Percentiles rank a stretch among this genome's conserved stretches.
Conservation (phyloP, 2,113 vertebrate genomes). For the Pristiophorus japonicus region DNA sequence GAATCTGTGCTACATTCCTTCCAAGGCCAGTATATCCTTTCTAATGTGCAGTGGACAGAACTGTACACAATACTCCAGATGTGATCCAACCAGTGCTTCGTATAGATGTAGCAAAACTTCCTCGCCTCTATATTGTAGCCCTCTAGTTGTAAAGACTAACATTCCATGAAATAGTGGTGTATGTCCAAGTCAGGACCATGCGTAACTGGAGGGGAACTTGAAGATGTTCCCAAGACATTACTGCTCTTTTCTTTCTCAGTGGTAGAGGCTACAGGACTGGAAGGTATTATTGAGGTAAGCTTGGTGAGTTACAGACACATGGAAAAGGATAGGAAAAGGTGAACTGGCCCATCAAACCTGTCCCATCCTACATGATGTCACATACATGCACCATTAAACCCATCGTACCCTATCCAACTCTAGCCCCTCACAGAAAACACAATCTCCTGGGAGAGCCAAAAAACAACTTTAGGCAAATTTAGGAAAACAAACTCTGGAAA, state of each 20-base stretch:
- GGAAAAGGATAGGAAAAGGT: not conserved
- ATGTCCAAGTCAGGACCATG: not conserved
- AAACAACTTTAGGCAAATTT: not conserved
- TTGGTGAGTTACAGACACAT: not conserved
- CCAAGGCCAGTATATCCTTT: too few relatives aligned
- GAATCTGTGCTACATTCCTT: not conserved
- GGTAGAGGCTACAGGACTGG: too few relatives aligned
- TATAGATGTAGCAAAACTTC: not conserved
- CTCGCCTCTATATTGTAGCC: not conserved
- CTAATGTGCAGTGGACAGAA: not conserved
- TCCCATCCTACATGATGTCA: not conserved
- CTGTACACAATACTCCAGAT: too few relatives aligned
- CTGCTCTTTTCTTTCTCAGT: not conserved
- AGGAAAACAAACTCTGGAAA: not conserved
- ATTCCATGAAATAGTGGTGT: not conserved
- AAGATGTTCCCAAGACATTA: not conserved
- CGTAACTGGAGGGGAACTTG: not conserved
- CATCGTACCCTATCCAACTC: too few relatives aligned
- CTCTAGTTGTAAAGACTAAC: not conserved
- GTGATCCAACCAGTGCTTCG: not conserved
- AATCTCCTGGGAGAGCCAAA: not conserved
- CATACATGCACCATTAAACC: not conserved
- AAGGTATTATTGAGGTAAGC: too few relatives aligned
- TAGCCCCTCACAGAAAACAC: not conserved
- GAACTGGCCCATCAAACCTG: not conserved